Evolutionary conservation across 2,797 vertebrate genomes (phyloP).

Genomic region (Gambelia wislizenii): DNA sequence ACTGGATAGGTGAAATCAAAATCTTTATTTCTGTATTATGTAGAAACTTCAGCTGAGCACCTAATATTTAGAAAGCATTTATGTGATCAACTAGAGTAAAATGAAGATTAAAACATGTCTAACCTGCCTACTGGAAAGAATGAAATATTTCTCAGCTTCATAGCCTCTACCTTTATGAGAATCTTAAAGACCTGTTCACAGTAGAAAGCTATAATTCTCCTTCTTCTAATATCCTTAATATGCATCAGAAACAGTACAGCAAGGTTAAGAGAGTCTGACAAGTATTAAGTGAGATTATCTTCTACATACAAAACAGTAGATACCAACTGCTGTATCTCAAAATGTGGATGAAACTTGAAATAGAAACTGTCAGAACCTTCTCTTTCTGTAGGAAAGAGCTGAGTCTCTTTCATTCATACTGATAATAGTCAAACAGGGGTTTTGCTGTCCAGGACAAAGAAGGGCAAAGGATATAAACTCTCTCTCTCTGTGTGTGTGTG

Average conservation of each 20-base stretch:
- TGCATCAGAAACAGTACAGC: conserved; percentile 46
- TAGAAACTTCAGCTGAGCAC: conserved; percentile 25
- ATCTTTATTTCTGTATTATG: neutral
- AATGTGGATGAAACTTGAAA: conserved; percentile 22
- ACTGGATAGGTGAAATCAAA: neutral
- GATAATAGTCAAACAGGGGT: neutral
- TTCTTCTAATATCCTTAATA: conserved; percentile 37
- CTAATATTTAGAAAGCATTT: conserved; percentile 50
- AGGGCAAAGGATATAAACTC: conserved; percentile 31
- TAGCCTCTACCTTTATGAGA: neutral
- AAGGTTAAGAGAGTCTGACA: conserved; percentile 42
- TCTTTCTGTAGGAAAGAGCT: neutral
- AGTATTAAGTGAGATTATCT: conserved; percentile 33
- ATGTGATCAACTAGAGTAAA: conserved; percentile 18
- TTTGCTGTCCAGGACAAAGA: conserved; percentile 28
- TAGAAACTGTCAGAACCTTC: conserved; percentile 18
- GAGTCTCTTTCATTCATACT: conserved; percentile 10
- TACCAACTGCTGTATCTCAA: conserved; percentile 24
- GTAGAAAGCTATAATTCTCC: neutral
- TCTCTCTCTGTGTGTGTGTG: too few species aligned
- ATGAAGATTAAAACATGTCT: conserved; percentile 41
- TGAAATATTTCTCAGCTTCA: conserved; percentile 34
- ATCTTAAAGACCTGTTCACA: conserved; percentile 21
- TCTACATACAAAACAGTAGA: neutral
- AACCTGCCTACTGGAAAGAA: conserved; percentile 29